Conservation (phyloP, 2,113 vertebrate species). For the Antigone vipio region DNA sequence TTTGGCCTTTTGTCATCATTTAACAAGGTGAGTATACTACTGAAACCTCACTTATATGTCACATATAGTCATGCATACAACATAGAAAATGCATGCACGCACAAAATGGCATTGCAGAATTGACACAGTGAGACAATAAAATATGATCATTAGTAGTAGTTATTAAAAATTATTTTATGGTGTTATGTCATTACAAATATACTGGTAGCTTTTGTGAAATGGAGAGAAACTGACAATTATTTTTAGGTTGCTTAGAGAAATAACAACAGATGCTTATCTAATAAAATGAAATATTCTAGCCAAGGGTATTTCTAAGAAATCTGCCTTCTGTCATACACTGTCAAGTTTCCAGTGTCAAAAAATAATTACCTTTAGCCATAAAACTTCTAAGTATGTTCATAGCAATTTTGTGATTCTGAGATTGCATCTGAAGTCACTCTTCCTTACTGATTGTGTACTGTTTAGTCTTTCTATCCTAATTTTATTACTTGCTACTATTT, state of each 20-base stretch:
- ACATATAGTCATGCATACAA: fast-evolving
- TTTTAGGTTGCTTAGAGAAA: neutral
- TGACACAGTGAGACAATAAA: neutral
- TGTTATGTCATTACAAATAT: neutral
- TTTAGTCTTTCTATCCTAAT: neutral
- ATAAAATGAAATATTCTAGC: neutral
- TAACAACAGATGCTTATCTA: neutral
- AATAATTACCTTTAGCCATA: neutral
- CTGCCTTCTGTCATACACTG: neutral
- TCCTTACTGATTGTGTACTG: neutral
- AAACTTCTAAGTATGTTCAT: neutral
- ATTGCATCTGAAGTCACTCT: neutral
- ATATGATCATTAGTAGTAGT: neutral
- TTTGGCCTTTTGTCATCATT: neutral
- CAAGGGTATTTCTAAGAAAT: neutral
- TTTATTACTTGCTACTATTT: neutral
- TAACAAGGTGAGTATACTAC: neutral
- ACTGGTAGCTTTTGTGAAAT: neutral
- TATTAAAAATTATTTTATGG: neutral
- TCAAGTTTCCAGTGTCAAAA: neutral
- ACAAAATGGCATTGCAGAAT: neutral
- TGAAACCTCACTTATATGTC: neutral
- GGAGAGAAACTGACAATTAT: neutral
- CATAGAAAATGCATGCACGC: neutral
- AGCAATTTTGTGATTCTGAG: neutral